A percentile compares a stretch with the other conserved stretches of the same genome.
Evolutionary conservation across 2,113 vertebrate species (phyloP).

Genomic region (Anarhynchus alexandrinus): DNA sequence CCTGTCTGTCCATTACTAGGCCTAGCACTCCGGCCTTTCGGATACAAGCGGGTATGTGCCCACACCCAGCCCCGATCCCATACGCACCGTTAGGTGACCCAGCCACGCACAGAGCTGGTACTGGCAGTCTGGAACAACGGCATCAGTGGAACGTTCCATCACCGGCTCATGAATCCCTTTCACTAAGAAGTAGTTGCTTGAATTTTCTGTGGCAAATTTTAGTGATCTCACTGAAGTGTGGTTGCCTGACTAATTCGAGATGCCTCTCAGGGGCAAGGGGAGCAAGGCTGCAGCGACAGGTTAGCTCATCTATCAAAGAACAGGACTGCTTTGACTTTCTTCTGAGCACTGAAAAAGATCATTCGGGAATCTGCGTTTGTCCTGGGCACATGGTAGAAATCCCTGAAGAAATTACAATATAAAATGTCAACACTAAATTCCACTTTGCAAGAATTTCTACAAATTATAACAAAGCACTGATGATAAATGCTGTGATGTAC

Average conservation of each 20-base stretch:
- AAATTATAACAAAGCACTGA: slow-evolving; percentile 32
- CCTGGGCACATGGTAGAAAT: neutral
- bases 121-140: fast-evolving
- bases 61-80: neutral
- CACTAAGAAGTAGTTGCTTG: neutral
- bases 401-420: slow-evolving; percentile 13
- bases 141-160: neutral
- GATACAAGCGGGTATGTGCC: neutral
- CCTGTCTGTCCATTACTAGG: neutral
- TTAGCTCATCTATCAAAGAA: neutral
- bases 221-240: neutral
- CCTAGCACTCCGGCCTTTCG: neutral
- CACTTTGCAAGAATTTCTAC: slow-evolving; percentile 19
- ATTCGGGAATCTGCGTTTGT: neutral
- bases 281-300: neutral
- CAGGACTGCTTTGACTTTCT: neutral
- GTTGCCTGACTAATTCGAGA: neutral
- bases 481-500: slow-evolving; percentile 22
- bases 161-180: neutral
- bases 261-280: neutral
- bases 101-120: neutral
- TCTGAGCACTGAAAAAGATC: neutral
- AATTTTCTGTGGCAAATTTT: neutral
- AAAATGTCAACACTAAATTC: slow-evolving; percentile 16
- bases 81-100: neutral